A percentile compares a stretch with the other conserved stretches of the same genome.
phyloP scores from a whole-genome alignment of 1,140 invertebrate genomes.

The Leptinotarsa texana region DNA sequence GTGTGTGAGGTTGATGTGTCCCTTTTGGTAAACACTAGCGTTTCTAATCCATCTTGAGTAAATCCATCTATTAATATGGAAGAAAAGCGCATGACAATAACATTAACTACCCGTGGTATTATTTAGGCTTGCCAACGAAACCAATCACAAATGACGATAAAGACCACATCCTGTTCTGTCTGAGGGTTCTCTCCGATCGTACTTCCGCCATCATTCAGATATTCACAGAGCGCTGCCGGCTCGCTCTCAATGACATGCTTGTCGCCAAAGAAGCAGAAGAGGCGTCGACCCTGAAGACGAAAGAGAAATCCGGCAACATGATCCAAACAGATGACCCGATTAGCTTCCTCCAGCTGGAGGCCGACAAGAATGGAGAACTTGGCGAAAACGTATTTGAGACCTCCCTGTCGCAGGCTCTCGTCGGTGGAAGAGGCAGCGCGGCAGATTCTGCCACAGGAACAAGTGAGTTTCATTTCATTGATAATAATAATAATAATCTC shows the following conservation, averaged over 20 bases:
- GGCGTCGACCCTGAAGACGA: slow-evolving; percentile 59
- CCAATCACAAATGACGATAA: slow-evolving; percentile 94
- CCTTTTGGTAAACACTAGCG: too few relatives aligned
- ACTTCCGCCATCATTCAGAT: slow-evolving; percentile 73
- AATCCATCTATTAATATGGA: slow-evolving; percentile 1
- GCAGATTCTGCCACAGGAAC: slow-evolving; percentile 56
- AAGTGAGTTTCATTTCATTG: neutral
- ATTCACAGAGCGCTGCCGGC: slow-evolving; percentile 78
- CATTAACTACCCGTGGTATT: slow-evolving; percentile 10
- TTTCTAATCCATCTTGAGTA: neutral
- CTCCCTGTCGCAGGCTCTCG: slow-evolving; percentile 88
- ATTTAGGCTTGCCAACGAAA: slow-evolving; percentile 59
- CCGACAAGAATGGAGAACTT: slow-evolving; percentile 72
- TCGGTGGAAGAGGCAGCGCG: slow-evolving; percentile 60
- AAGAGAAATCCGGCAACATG: slow-evolving; percentile 71
- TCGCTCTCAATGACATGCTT: slow-evolving; percentile 85
- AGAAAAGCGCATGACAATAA: neutral
- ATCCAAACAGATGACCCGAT: slow-evolving; percentile 89
- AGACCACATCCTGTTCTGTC: slow-evolving; percentile 86
- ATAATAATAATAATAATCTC: too few relatives aligned
- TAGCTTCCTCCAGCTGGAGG: slow-evolving; percentile 80
- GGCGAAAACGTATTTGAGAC: slow-evolving; percentile 95
- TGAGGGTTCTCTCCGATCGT: slow-evolving; percentile 77
- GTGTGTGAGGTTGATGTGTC: neutral
- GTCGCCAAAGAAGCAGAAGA: slow-evolving; percentile 80